Evolutionary conservation across 1,140 invertebrate species (phyloP), one percentile per base, ranked within the genome.

Genomic region (Solenopsis invicta): DNA sequence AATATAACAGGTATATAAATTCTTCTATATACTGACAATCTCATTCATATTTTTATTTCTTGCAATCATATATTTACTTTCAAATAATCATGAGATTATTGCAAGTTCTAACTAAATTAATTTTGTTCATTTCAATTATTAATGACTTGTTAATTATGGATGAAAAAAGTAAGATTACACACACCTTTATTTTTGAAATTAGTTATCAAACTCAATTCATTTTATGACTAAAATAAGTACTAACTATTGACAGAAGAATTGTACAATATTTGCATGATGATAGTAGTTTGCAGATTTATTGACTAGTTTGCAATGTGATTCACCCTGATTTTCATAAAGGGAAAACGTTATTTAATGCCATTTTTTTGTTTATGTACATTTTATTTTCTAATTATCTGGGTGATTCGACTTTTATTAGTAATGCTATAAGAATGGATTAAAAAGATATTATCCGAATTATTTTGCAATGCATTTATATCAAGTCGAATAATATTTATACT

Each of bases 381-480:
- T 72, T 76, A 76, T 54, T n/a, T 76, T 81, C 41, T 24, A 67
- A 80, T 86, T 74, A 24, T 75, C 37, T 37, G 48, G 69, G 48
- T 72, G 24, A 61, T 80, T 74, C 41, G 6, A 76, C 56, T 29
- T 59, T 77, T 45, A 41, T 3, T 9, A 71, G 77, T 72, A 21
- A 61, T 78, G 88, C 80, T 66, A 75, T 86, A 80, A 80, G 9
- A 2, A 13, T 88, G 41, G 56, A 69, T 8, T 64, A 80, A 54
- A 64, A 72, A 54, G 66, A 45, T 78, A 34, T 75, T 18, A 88
- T 66, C 9, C 69, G 45, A 69, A 76, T 89, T 74, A 71, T 88
- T 89, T 81, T 88, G 45, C 86, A 81, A 86, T 52, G 69, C 54
- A 86, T 86, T 89, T 89, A 86, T 75, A 37, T 88, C 8, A 59